Evolutionary conservation across 1,140 invertebrate species (phyloP).

Genomic region (Glossosoma conforme): DNA sequence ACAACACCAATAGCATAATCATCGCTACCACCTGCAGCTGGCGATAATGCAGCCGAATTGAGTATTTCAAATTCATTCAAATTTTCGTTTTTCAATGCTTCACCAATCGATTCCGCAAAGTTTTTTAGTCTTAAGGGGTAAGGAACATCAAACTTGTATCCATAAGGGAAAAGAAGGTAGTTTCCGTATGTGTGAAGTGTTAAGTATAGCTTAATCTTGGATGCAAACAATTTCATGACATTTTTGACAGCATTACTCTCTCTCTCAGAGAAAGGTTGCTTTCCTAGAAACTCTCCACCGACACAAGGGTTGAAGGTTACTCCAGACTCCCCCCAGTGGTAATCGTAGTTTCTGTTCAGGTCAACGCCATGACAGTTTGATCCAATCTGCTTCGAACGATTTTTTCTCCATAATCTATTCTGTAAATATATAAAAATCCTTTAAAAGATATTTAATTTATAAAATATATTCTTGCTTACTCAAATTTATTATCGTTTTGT

Average conservation of each 20-base stretch:
- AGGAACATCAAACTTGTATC: no score
- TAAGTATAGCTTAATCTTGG: constrained; percentile 58
- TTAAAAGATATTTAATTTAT: no score
- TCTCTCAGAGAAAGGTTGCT: constrained; percentile 67
- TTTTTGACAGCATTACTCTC: constrained; percentile 63
- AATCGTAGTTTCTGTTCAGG: constrained; percentile 62
- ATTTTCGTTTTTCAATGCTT: no score
- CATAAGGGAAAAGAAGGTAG: constrained; percentile 56
- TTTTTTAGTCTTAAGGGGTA: no score
- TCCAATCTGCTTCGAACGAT: constrained; percentile 38
- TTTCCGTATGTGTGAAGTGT: constrained; percentile 67
- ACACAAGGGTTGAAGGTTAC: constrained; percentile 61
- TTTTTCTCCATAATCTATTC: constrained; percentile 59
- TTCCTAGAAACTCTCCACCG: constrained; percentile 64
- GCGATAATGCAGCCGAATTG: constrained; percentile 51
- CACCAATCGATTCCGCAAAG: no score
- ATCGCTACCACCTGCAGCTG: constrained; percentile 62
- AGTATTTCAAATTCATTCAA: no score
- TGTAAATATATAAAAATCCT: no score
- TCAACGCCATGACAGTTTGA: constrained; percentile 57
- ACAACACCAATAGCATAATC: constrained; percentile 63
- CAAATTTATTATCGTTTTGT: no score
- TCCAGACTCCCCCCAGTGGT: constrained; percentile 60
- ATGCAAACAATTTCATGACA: constrained; percentile 47
- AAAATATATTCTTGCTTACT: no score